Evolutionary conservation across 2,888 invertebrate species (phyloP).

Genomic region (Apamea anceps): DNA sequence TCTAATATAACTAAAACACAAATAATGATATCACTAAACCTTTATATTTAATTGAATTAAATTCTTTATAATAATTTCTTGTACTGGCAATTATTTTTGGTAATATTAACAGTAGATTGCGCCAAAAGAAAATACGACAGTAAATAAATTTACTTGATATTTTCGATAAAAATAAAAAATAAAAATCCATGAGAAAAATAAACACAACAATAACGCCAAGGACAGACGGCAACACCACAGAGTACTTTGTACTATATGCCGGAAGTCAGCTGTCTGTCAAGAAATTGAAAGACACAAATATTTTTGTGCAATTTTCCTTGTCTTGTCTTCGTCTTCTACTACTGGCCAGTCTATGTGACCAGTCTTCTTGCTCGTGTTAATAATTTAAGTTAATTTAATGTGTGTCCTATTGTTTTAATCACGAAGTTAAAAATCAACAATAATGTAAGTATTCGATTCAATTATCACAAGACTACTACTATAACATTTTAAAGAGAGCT

Average conservation of each 20-base stretch:
- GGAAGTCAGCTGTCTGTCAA: constrained; percentile 20
- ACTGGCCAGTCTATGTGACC: background rate
- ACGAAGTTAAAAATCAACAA: constrained; percentile 6
- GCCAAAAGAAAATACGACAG: background rate
- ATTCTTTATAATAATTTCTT: background rate
- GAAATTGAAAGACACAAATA: background rate
- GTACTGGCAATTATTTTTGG: background rate
- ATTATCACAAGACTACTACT: constrained; percentile 6
- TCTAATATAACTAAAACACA: background rate
- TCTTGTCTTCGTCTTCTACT: background rate
- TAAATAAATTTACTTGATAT: background rate
- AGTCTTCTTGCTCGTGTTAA: background rate
- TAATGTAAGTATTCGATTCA: constrained; percentile 43
- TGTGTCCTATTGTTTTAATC: constrained; percentile 27
- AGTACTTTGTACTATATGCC: too few species aligned
- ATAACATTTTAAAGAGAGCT: background rate
- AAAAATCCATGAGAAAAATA: background rate
- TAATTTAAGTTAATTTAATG: background rate
- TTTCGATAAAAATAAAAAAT: too few species aligned
- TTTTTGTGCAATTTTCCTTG: constrained; percentile 43
- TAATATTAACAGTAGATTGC: background rate
- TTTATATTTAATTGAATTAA: background rate
- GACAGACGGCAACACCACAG: background rate
- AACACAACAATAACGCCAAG: background rate
- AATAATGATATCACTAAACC: background rate